Evolutionary conservation across 92 coral and sea anemone species (phyloP).

Genomic region (Heliopora coerulea): DNA sequence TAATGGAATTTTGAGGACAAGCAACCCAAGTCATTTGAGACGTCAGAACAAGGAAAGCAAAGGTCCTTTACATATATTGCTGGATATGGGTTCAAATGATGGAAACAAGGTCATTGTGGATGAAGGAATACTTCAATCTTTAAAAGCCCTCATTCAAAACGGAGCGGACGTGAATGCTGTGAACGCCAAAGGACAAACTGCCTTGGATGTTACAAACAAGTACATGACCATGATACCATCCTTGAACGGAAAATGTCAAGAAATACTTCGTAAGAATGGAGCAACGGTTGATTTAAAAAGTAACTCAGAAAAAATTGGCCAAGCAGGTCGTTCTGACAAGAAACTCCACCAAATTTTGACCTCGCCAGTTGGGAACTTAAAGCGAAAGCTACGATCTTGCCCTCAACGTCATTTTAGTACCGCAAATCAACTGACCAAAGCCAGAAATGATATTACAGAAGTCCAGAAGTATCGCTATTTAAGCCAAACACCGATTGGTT

Average conservation of each 20-base stretch:
- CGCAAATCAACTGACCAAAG: conserved; percentile 19
- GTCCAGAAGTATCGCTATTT: conserved; percentile 49
- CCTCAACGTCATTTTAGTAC: conserved; percentile 3
- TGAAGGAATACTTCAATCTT: background rate
- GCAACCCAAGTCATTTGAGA: background rate
- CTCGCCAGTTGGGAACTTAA: background rate
- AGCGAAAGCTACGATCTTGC: conserved; percentile 18
- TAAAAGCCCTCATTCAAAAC: conserved; percentile 4
- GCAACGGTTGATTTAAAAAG: background rate
- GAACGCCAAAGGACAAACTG: conserved; percentile 1
- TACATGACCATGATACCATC: background rate
- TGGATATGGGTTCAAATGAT: conserved; percentile 18
- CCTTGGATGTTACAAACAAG: conserved; percentile 2
- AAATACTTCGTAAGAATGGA: background rate
- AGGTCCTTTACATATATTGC: conserved; percentile 24
- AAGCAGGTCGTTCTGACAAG: too few species aligned
- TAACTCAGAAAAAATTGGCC: background rate
- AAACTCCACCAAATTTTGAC: too few species aligned
- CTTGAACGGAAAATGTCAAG: conserved; percentile 7
- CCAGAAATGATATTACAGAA: background rate
- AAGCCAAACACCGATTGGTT: conserved; percentile 31
- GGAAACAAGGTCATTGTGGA: background rate
- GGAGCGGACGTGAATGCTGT: conserved; percentile 14
- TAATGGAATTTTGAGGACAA: background rate
- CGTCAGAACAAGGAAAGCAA: conserved; percentile 26